A percentile compares a stretch with the other conserved stretches of the same genome.
Conservation (phyloP, 2,113 vertebrate species). For the Megatriorchis doriae region DNA sequence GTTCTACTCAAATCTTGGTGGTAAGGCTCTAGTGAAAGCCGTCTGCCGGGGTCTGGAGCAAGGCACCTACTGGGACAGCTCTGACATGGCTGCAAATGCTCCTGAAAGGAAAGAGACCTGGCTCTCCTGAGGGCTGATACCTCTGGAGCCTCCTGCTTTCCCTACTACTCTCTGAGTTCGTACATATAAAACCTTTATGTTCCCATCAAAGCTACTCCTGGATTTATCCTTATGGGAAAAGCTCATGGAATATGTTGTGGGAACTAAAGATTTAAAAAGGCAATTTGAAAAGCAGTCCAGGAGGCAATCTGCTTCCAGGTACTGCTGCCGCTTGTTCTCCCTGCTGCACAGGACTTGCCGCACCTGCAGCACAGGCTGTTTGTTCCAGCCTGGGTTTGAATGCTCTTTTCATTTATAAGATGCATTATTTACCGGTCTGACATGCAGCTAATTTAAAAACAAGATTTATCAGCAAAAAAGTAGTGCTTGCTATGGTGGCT, state of each 20-base stretch:
- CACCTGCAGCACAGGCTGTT: neutral
- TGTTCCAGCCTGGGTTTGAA: neutral
- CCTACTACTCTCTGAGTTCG: neutral
- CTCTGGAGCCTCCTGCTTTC: neutral
- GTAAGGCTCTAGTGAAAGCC: neutral
- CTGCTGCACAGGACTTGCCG: neutral
- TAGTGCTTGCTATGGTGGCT: neutral
- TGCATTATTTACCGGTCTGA: conserved; percentile 46
- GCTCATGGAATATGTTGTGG: neutral
- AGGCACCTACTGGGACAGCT: neutral
- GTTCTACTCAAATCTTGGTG: neutral
- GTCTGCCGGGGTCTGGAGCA: neutral
- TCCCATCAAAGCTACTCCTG: neutral
- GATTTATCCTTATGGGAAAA: neutral
- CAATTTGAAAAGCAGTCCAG: neutral
- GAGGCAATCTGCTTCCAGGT: neutral
- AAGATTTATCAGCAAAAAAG: conserved; percentile 38
- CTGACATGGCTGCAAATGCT: neutral
- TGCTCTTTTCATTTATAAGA: neutral
- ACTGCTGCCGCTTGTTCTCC: neutral
- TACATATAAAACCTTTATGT: neutral
- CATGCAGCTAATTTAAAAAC: conserved; percentile 20
- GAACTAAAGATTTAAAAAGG: neutral
- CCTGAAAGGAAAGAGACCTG: neutral
- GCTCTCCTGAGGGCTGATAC: neutral